These are phyloP conservation scores for Mionectes olivaceus DNA, from an alignment of 2,797 vertebrate genomes.

Conservation along the genomic window DNA sequence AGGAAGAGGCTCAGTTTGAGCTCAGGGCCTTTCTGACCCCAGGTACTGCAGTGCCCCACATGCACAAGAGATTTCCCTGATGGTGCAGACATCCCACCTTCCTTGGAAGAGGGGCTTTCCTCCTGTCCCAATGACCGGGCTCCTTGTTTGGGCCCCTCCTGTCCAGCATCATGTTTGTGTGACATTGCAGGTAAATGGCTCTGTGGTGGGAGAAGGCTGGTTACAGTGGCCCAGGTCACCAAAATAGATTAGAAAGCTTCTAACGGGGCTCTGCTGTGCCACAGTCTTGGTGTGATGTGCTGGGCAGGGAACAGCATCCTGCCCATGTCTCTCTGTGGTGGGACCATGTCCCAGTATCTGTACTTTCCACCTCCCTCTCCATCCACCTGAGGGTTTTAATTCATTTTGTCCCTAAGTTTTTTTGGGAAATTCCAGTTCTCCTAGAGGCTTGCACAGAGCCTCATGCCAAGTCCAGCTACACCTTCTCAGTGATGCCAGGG, in stretches of 20 bases:
- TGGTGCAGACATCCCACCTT: rapidly evolving
- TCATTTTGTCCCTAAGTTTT: neutral
- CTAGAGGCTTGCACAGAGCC: too few relatives aligned
- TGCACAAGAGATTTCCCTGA: neutral
- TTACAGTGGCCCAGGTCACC: neutral
- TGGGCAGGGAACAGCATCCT: neutral
- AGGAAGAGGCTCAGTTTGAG: neutral
- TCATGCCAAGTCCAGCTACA: rapidly evolving
- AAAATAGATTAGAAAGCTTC: neutral
- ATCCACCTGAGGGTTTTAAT: rapidly evolving
- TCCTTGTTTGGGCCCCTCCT: rapidly evolving
- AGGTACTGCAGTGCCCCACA: rapidly evolving
- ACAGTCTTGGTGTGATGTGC: neutral
- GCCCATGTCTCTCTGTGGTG: too few relatives aligned
- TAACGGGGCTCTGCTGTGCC: neutral
- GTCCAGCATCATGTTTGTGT: rapidly evolving
- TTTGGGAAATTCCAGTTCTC: neutral
- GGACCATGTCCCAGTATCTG: neutral
- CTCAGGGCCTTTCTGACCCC: neutral
- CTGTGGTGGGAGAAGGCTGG: neutral
- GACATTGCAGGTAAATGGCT: neutral
- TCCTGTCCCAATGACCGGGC: neutral
- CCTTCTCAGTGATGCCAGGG: rapidly evolving
- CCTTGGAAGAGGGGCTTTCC: neutral
- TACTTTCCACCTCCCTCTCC: neutral